These are phyloP conservation scores for Agraylea sexmaculata DNA, from an alignment of 1,140 invertebrate species.

Conservation along the genomic window DNA sequence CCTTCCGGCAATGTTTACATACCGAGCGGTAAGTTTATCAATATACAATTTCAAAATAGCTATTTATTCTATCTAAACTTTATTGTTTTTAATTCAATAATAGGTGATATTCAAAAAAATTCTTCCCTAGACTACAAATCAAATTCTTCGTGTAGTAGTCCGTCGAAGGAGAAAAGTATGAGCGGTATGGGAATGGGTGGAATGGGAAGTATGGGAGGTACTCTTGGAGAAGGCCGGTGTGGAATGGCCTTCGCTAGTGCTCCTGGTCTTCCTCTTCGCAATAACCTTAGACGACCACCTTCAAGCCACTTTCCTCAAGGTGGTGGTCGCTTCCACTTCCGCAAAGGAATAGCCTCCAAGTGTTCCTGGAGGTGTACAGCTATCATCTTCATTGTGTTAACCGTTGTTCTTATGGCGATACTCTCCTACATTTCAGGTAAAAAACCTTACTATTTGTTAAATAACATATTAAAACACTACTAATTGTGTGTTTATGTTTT, in stretches of 20 bases:
- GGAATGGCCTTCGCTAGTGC: constrained; percentile 51
- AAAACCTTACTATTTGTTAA: constrained; percentile 17
- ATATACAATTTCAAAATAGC: not conserved
- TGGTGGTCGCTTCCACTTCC: constrained; percentile 67
- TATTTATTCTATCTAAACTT: not conserved
- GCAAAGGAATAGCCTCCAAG: constrained; percentile 72
- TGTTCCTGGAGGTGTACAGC: constrained; percentile 87
- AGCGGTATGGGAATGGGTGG: constrained; percentile 43
- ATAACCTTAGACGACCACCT: constrained; percentile 51
- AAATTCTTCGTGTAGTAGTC: constrained; percentile 70
- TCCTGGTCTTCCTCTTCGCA: constrained; percentile 61
- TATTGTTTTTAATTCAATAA: constrained; percentile 27
- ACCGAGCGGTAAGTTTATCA: constrained; percentile 63
- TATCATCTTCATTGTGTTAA: constrained; percentile 71
- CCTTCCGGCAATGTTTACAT: constrained; percentile 87
- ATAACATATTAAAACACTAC: not conserved
- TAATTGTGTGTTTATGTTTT: not conserved
- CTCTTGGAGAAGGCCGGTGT: constrained; percentile 31
- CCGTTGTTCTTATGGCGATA: constrained; percentile 65
- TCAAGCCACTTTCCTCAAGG: constrained; percentile 50
- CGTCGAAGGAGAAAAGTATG: constrained; percentile 51
- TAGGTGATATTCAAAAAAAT: constrained; percentile 76
- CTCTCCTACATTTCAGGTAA: constrained; percentile 82
- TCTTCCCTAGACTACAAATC: constrained; percentile 79
- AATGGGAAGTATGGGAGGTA: constrained; percentile 34